These are phyloP conservation scores for Enteromius afrohamiltoni DNA, from an alignment of 2,797 vertebrate genomes.

Conservation along the genomic window DNA sequence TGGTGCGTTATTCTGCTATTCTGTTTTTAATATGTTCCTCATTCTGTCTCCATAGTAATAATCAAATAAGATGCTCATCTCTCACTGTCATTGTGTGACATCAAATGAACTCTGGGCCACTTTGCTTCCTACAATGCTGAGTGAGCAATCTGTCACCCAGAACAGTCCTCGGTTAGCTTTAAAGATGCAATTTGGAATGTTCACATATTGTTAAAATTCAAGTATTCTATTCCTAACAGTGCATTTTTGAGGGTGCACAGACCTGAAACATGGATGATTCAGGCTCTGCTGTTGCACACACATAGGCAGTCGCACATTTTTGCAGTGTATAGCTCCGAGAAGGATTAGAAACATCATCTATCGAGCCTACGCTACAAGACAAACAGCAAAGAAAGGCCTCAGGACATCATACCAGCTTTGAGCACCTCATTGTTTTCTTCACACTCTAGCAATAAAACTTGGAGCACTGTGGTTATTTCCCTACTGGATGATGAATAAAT, in stretches of 20 bases:
- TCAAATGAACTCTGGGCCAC: background rate
- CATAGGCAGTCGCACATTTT: background rate
- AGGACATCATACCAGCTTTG: constrained; percentile 12
- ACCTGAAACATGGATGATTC: constrained; percentile 1
- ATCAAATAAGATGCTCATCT: background rate
- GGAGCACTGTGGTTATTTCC: background rate
- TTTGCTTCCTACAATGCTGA: background rate
- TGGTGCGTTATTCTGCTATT: background rate
- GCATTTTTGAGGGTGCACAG: background rate
- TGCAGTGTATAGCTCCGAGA: background rate
- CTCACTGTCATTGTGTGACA: background rate
- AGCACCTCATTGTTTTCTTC: constrained; percentile 5
- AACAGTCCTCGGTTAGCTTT: background rate
- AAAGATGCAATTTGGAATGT: background rate
- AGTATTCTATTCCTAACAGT: background rate
- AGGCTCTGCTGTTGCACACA: background rate
- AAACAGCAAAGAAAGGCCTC: constrained; percentile 22
- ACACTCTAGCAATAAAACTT: constrained; percentile 9
- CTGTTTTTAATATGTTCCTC: background rate
- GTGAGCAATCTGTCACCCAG: background rate
- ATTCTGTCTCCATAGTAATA: constrained; percentile 10
- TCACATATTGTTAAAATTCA: background rate
- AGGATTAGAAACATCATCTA: constrained; percentile 36
- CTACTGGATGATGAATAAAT: background rate
- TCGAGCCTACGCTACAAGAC: background rate